Evolutionary conservation across 2,888 invertebrate species (phyloP).

Genomic region (Asteroscopus sphinx): DNA sequence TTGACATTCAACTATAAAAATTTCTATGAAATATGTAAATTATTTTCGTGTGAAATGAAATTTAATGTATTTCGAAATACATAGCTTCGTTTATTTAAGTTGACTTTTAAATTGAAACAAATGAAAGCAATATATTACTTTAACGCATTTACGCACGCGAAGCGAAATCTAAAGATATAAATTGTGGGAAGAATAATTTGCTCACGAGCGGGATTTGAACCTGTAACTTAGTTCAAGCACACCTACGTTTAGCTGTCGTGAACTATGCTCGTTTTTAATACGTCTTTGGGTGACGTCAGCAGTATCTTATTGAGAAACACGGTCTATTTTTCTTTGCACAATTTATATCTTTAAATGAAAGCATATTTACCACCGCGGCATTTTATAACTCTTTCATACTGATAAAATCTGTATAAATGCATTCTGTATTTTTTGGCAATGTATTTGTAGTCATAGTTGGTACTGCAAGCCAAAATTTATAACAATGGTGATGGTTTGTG

Average conservation of each 20-base stretch:
- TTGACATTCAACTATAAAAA: constrained; percentile 56
- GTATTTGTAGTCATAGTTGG: constrained; percentile 39
- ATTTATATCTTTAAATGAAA: too few relatives aligned
- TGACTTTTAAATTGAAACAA: constrained; percentile 17
- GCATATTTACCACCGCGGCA: constrained; percentile 10
- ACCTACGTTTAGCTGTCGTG: too few relatives aligned
- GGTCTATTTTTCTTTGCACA: too few relatives aligned
- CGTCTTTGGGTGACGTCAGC: too few relatives aligned
- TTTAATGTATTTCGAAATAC: constrained; percentile 40
- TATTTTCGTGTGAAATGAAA: constrained; percentile 27
- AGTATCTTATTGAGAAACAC: too few relatives aligned
- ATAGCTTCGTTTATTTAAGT: constrained; percentile 22
- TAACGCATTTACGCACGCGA: too few relatives aligned
- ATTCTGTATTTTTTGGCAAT: constrained; percentile 48
- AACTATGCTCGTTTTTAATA: too few relatives aligned
- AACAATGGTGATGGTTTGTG: constrained; percentile 61
- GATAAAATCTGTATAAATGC: constrained; percentile 54
- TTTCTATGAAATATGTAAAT: constrained; percentile 45
- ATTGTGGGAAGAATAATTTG: too few relatives aligned
- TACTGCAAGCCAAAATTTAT: constrained; percentile 51
- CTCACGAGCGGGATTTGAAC: too few relatives aligned
- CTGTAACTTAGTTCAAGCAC: too few relatives aligned
- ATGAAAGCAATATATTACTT: too few relatives aligned
- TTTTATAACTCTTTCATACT: constrained; percentile 42
- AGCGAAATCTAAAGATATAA: too few relatives aligned